Conservation (phyloP, 2,113 vertebrate species). For the Felis catus region F.catus_Fca126_mat1.0 CM031414.1:26954501-26955000, state of each 20-base stretch:
- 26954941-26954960: not conserved
- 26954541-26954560: not conserved
- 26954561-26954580: not conserved
- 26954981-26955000: not conserved
- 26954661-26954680: not conserved
- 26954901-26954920: not conserved
- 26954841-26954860: conserved; percentile 5
- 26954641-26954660: not conserved
- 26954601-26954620: conserved; percentile 10
- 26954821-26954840: not conserved
- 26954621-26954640: conserved; percentile 20
- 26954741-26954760: not conserved
- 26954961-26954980: not conserved
- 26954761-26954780: not conserved
- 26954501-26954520: too few species aligned
- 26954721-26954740: not conserved
- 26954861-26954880: not conserved
- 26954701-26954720: not conserved
- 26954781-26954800: not conserved
- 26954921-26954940: not conserved
- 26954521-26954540: too few species aligned
- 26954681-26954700: not conserved
- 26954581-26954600: not conserved
- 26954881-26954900: conserved; percentile 13
- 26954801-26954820: not conserved